A percentile compares a stretch with the other conserved stretches of the same genome.
Conservation (phyloP, 2,797 vertebrate genomes). For the Amphiprion clarkii region DNA sequence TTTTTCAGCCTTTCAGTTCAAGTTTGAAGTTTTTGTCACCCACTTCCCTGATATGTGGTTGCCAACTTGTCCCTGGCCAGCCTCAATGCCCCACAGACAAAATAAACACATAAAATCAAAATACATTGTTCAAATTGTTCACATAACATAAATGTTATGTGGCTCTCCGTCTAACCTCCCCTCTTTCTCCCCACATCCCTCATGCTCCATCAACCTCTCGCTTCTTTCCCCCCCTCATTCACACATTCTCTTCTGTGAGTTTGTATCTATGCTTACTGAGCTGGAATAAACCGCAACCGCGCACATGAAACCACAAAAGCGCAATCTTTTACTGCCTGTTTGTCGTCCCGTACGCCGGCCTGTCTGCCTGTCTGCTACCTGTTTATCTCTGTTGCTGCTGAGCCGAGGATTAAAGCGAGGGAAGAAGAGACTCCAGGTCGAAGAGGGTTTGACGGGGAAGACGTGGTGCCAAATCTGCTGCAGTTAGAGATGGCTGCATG, state of each 20-base stretch:
- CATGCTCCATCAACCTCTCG: neutral
- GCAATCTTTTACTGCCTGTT: constrained; percentile 1
- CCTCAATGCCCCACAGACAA: neutral
- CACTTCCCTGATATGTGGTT: neutral
- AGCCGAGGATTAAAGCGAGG: neutral
- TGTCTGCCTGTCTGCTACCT: neutral
- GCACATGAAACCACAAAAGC: constrained; percentile 4
- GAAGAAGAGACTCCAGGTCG: neutral
- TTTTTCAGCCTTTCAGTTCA: too few relatives aligned
- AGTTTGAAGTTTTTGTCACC: too few relatives aligned
- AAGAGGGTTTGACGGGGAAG: neutral
- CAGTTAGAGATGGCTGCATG: neutral
- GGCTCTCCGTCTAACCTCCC: neutral
- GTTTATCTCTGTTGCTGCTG: neutral
- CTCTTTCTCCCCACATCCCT: neutral
- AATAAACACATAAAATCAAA: neutral
- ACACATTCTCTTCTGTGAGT: neutral
- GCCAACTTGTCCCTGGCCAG: too few relatives aligned
- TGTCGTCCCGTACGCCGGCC: neutral
- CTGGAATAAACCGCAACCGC: neutral
- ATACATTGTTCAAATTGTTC: too few relatives aligned
- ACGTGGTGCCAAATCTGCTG: neutral
- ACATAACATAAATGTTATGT: neutral
- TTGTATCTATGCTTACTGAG: neutral
- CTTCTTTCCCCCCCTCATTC: neutral